Conservation (phyloP, 2,888 invertebrate species). For the Labia minor region DNA sequence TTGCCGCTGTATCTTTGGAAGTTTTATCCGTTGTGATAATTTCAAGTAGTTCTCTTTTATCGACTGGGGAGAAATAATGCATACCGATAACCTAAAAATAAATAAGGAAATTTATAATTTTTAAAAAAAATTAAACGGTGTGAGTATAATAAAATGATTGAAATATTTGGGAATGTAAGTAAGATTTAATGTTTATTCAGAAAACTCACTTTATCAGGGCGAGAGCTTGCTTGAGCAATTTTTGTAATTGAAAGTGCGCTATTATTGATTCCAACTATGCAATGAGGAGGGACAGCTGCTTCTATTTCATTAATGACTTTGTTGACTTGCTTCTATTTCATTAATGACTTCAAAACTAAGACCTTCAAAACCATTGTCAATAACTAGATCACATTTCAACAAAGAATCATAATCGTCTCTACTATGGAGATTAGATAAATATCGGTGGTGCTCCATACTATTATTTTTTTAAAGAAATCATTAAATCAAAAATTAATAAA, state of each 20-base stretch:
- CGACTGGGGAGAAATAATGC: slow-evolving; percentile 99
- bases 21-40: slow-evolving; percentile 96
- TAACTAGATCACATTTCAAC: slow-evolving; percentile 79
- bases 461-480: too few relatives aligned
- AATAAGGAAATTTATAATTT: too few relatives aligned
- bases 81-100: slow-evolving; percentile 62
- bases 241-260: slow-evolving; percentile 94
- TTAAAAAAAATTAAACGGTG: too few relatives aligned
- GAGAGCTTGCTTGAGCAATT: slow-evolving; percentile 84
- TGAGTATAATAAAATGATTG: too few relatives aligned
- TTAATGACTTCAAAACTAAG: slow-evolving; percentile 88
- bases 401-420: slow-evolving; percentile 75
- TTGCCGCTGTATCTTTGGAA: slow-evolving; percentile 80
- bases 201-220: slow-evolving; percentile 89
- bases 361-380: slow-evolving; percentile 98
- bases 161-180: too few relatives aligned
- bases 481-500: too few relatives aligned
- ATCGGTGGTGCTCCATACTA: slow-evolving; percentile 70
- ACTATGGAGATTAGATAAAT: slow-evolving; percentile 63
- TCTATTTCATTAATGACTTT: slow-evolving; percentile 94
- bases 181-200: too few relatives aligned
- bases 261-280: slow-evolving; percentile 94
- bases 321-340: too few relatives aligned
- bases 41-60: slow-evolving; percentile 98
- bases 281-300: slow-evolving; percentile 71